Evolutionary conservation across 2,113 vertebrate species (phyloP), one percentile per base, ranked within the genome.

Genomic region (Rhipidura dahli): DNA sequence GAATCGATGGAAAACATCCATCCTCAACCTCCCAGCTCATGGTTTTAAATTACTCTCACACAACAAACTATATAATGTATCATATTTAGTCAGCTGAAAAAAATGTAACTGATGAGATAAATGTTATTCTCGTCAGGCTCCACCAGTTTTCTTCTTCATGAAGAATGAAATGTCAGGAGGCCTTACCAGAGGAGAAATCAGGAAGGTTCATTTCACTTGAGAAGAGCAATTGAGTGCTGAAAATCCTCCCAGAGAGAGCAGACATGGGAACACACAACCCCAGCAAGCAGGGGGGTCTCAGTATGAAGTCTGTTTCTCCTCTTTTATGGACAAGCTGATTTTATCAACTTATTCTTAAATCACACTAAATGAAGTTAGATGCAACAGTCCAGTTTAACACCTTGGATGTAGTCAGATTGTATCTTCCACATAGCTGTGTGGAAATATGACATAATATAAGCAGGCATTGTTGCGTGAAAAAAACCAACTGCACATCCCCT

Each of bases 91-190:
- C 83, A 89, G 70, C 45, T 92, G 77, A 90, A 91, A 80, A 89
- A 84, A 82, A 94, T 22, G 15, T 54, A 92, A 89, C 75, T 78
- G 83, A 81, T 53, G 61, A 92, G 82, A 83, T 60, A 86, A 92
- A 90, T 66, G 37, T 60, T 86, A 92, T 66, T 92, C 66, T 76
- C 0, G 1, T 78, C 88, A 94, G 63, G 64, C 66, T 88, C 65
- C 54, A 72, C 22, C 49, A 57, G 57, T 96, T 80, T 80, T 93
- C 89, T 54, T 90, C 53, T 66, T 91, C 56, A 47, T 49, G 59
- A 95, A 93, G 68, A 87, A 89, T 44, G 30, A 94, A 95, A 87
- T 65, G 75, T 57, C 89, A 95, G n/a, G 60, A 75, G 44, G 44
- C 35, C 40, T 69, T 45, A 82, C 22, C n/a, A 75, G 15, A 72